A percentile compares a stretch with the other conserved stretches of the same genome.
These are phyloP conservation scores for Camelus bactrianus DNA, from an alignment of 2,113 vertebrate species.

Conservation along the genomic window DNA sequence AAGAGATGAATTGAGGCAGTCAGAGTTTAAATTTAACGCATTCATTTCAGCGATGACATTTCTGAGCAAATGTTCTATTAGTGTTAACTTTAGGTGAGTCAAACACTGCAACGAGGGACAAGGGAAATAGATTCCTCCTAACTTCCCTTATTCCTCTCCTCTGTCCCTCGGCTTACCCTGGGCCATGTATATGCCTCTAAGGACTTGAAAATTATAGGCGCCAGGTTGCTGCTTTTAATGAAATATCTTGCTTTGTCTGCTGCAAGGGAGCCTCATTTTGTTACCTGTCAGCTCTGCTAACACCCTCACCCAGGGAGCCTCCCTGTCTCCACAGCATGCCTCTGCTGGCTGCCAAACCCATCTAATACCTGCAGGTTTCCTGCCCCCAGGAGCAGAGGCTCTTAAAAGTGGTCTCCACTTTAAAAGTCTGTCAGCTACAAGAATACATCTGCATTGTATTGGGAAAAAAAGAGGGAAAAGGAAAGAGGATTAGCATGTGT, in stretches of 20 bases:
- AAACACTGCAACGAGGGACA: neutral
- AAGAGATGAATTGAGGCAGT: neutral
- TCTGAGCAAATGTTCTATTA: slow-evolving; percentile 75
- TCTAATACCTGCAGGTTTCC: neutral
- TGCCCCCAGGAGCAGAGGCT: neutral
- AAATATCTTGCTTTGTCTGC: slow-evolving; percentile 21
- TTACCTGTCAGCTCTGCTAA: slow-evolving; percentile 26
- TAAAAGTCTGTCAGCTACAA: neutral
- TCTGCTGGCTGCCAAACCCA: slow-evolving; percentile 35
- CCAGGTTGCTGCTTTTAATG: neutral
- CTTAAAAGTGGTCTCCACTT: neutral
- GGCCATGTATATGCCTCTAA: slow-evolving; percentile 30
- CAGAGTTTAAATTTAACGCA: slow-evolving; percentile 18
- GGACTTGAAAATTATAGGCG: slow-evolving; percentile 18
- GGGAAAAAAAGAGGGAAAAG: neutral
- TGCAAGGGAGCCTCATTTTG: neutral
- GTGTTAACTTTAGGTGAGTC: slow-evolving; percentile 68
- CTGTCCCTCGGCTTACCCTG: slow-evolving; percentile 60
- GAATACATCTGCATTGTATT: neutral
- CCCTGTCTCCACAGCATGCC: neutral
- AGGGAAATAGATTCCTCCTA: slow-evolving; percentile 59
- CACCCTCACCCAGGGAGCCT: neutral
- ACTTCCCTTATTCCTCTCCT: slow-evolving; percentile 56
- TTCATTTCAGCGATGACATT: slow-evolving; percentile 63
- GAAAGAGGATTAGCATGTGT: neutral